These are phyloP conservation scores for Danio jaintianensis DNA, from an alignment of 2,797 vertebrate genomes.

Conservation along the genomic window DNA sequence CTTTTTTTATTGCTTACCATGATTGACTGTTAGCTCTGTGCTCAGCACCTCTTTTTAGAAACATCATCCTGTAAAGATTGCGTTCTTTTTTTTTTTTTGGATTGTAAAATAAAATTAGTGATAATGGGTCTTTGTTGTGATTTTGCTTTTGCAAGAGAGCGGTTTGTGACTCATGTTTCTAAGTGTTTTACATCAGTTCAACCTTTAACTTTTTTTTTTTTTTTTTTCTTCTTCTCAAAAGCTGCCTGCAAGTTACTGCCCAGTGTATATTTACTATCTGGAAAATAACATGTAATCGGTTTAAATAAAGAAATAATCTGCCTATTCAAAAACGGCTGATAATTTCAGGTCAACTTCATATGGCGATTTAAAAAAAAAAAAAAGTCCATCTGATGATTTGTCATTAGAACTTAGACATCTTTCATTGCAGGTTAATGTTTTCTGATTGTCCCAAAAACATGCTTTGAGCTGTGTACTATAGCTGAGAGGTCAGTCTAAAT, in stretches of 20 bases:
- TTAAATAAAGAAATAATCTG: conserved; percentile 43
- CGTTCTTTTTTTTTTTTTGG: conserved; percentile 30
- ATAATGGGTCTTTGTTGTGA: conserved; percentile 30
- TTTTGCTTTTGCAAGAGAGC: not conserved
- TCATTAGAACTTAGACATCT: no score
- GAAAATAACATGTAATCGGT: conserved; percentile 12
- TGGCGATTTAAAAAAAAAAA: no score
- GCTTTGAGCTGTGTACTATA: no score
- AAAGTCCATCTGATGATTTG: no score
- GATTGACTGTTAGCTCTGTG: conserved; percentile 59
- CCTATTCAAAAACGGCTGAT: not conserved
- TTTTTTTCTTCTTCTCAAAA: not conserved
- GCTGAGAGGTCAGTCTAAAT: no score
- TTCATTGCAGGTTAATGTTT: no score
- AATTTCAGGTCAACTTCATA: not conserved
- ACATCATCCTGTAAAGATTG: conserved; percentile 51
- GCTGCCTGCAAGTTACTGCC: conserved; percentile 23
- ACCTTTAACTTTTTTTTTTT: not conserved
- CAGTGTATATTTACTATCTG: conserved; percentile 33
- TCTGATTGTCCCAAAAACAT: no score
- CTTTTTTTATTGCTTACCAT: conserved; percentile 49
- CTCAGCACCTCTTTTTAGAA: conserved; percentile 58
- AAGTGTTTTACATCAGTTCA: not conserved
- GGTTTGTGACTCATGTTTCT: conserved; percentile 5
- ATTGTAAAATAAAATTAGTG: conserved; percentile 61